Evolutionary conservation across 2,113 vertebrate species (phyloP), one percentile per base, ranked within the genome.

Genomic region (Nyctibius bracteatus): DNA sequence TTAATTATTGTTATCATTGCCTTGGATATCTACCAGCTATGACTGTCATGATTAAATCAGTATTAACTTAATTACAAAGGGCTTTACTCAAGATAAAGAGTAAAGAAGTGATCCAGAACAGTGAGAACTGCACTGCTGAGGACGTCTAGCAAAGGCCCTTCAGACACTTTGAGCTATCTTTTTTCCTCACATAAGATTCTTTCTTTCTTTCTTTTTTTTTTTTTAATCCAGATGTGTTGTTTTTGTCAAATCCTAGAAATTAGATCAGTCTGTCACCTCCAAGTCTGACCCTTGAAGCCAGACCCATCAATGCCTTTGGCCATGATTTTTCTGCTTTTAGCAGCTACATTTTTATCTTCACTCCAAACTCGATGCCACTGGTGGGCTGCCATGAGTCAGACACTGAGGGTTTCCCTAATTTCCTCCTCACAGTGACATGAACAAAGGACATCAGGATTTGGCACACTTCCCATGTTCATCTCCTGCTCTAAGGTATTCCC

Each of bases 61-160:
- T 81, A 97, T 92, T 97, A 85, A 96, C 92, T 81, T 96, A 94
- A 97, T 97, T 97, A 97, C 85, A 91, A 77, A 94, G 70, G 57
- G n/a, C 81, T 96, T 94, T 95, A 80, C 85, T 92, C 71, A 95
- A 95, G 95, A 96, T 89, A 95, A 97, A 80, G 46, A 65, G 73
- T 65, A 88, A 94, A 94, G 73, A 92, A 93, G 41, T 83, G 92
- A 88, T 83, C 90, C 90, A 92, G 70, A 95, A 65, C 88, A 94
- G 96, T 88, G 91, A 94, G 77, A 96, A 94, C 65, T 90, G 59
- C 82, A 81, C 57, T 94, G 85, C 54, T 95, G 89, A 92, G 93
- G 70, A 70, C 0, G 21, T 95, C 94, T 95, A 81, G 79, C 86
- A 81, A 89, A 95, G 55, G 71, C 27, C 61, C 41, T 72, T 59